Evolutionary conservation across 2,797 vertebrate species (phyloP).

Genomic region (Rhinogobio ventralis): DNA sequence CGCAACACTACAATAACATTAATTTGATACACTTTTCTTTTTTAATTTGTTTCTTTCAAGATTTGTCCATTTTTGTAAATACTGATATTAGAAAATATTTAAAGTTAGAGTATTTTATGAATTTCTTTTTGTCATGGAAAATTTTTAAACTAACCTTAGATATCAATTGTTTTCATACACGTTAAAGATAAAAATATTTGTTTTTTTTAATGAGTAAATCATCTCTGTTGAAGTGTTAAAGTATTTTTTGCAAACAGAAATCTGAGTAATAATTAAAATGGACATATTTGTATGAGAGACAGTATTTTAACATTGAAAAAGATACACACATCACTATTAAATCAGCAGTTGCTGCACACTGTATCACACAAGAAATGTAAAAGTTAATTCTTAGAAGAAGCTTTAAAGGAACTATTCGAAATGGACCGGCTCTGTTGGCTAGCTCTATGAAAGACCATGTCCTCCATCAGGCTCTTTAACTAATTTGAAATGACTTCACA

Average conservation of each 20-base stretch:
- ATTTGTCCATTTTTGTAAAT: not conserved
- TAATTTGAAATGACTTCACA: conserved; percentile 59
- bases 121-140: not conserved
- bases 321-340: not conserved
- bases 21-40: no score
- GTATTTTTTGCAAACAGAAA: no score
- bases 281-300: not conserved
- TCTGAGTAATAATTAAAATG: no score
- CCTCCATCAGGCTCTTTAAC: conserved; percentile 30
- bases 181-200: no score
- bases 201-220: no score
- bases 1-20: no score
- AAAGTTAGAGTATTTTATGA: not conserved
- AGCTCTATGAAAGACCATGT: conserved; percentile 26
- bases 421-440: conserved; percentile 8
- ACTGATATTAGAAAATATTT: not conserved
- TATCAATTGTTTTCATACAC: not conserved
- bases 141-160: not conserved
- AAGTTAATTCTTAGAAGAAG: not conserved
- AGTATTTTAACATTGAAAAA: not conserved
- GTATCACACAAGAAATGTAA: not conserved
- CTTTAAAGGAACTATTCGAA: not conserved
- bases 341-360: not conserved
- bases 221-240: no score
- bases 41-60: not conserved